phyloP scores from a whole-genome alignment of 2,113 vertebrate genomes.

The Brachyhypopomus gauderio region DNA sequence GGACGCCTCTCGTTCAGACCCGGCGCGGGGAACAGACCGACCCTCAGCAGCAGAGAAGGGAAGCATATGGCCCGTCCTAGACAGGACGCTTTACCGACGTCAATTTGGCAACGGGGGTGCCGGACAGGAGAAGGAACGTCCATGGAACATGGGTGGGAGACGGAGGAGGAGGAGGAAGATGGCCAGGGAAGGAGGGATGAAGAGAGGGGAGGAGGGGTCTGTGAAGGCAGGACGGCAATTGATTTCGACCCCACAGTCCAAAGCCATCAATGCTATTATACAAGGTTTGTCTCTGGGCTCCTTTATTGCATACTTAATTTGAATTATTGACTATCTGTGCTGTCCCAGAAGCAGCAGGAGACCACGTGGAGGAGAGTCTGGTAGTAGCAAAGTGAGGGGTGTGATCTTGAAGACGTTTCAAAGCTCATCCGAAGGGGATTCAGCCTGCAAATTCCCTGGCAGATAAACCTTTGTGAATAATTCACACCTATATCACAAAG shows the following conservation, averaged over 20 bases:
- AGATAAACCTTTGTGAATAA: no score
- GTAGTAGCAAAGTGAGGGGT: no score
- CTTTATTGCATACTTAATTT: constrained; percentile 30
- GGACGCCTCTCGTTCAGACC: background rate
- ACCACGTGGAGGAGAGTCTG: no score
- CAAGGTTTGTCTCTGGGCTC: constrained; percentile 18
- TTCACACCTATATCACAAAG: no score
- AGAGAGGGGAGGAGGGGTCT: background rate
- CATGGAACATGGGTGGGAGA: no score
- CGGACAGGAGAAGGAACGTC: background rate
- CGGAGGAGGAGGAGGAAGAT: background rate
- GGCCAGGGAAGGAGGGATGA: background rate
- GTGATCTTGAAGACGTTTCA: no score
- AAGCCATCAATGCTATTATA: constrained; percentile 20
- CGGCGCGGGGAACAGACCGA: background rate
- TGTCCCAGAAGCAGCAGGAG: constrained; percentile 22
- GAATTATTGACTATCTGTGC: constrained; percentile 44
- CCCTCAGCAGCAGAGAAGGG: constrained; percentile 44
- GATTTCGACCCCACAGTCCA: constrained; percentile 29
- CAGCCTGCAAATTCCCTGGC: no score
- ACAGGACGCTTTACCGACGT: constrained; percentile 24
- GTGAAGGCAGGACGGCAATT: constrained; percentile 31
- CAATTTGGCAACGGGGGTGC: constrained; percentile 14
- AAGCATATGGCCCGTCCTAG: constrained; percentile 43
- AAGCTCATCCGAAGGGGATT: no score